A percentile compares a stretch with the other conserved stretches of the same genome.
phyloP scores from a whole-genome alignment of 2,888 invertebrate species.

The Nemapogon koenigi region DNA sequence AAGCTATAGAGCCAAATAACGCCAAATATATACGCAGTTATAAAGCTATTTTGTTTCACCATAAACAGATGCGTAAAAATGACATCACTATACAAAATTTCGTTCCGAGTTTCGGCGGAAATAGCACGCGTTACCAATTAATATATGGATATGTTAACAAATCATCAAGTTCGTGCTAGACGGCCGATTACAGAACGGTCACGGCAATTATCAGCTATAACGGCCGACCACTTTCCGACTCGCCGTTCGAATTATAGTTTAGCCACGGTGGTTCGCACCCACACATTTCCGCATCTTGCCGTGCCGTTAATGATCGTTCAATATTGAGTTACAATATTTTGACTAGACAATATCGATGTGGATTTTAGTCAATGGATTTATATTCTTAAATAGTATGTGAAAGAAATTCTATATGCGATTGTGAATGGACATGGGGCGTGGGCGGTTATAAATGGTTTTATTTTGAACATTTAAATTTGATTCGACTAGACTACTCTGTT shows the following conservation, averaged over 20 bases:
- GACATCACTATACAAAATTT: not conserved
- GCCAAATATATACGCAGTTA: too few species aligned
- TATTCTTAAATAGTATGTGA: slow-evolving; percentile 4
- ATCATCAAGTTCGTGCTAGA: slow-evolving; percentile 24
- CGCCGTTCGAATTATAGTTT: slow-evolving; percentile 60
- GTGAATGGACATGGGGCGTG: slow-evolving; percentile 8
- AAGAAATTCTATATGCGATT: slow-evolving; percentile 1
- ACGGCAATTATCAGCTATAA: slow-evolving; percentile 40
- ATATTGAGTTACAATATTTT: slow-evolving; percentile 56
- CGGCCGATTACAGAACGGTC: slow-evolving; percentile 16
- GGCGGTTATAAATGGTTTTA: slow-evolving; percentile 11
- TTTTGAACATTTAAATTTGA: slow-evolving; percentile 14
- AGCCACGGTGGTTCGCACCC: slow-evolving; percentile 60
- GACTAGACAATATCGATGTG: slow-evolving; percentile 34
- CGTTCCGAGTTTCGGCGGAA: slow-evolving; percentile 1
- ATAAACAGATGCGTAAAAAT: too few species aligned
- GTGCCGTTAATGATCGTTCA: slow-evolving; percentile 40
- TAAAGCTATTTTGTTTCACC: too few species aligned
- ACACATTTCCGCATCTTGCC: slow-evolving; percentile 58
- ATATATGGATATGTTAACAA: slow-evolving; percentile 43
- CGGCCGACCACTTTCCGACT: slow-evolving; percentile 27
- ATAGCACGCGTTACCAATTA: slow-evolving; percentile 55
- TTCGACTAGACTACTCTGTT: too few species aligned
- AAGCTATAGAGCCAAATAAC: too few species aligned
- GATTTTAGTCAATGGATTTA: slow-evolving; percentile 36